Evolutionary conservation across 2,113 vertebrate species (phyloP).

Genomic region (Sterna hirundo): DNA sequence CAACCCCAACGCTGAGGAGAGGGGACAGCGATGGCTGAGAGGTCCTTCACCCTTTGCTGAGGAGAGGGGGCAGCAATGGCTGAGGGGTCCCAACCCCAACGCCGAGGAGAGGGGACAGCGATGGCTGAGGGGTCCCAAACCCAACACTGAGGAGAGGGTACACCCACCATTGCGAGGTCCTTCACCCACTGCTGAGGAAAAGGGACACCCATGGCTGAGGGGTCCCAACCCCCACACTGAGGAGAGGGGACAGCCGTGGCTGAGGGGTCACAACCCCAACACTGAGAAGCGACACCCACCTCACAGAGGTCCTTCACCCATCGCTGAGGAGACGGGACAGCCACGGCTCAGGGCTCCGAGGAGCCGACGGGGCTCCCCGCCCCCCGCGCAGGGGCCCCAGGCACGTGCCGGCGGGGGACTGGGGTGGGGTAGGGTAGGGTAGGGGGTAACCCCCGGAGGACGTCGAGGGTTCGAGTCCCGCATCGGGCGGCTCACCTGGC

Average conservation of each 20-base stretch:
- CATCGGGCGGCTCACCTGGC: not conserved
- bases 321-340: too few relatives aligned
- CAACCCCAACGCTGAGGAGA: not conserved
- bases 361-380: fast-evolving
- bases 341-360: not conserved
- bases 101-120: not conserved
- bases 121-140: not conserved
- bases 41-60: not conserved
- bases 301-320: not conserved
- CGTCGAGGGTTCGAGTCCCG: not conserved
- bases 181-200: not conserved
- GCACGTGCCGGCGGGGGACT: fast-evolving
- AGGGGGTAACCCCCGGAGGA: not conserved
- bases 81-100: too few relatives aligned
- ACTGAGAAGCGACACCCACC: not conserved
- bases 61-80: too few relatives aligned
- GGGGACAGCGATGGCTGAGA: not conserved
- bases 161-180: not conserved
- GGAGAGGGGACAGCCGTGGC: too few relatives aligned
- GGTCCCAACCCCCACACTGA: not conserved
- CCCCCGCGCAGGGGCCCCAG: not conserved
- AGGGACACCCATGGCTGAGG: too few relatives aligned
- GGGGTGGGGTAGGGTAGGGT: not conserved
- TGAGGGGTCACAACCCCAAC: not conserved
- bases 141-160: not conserved